Base-by-base conservation (phyloP, 2,888 invertebrate genomes). In the Lycophotia porphyrea region DNA sequence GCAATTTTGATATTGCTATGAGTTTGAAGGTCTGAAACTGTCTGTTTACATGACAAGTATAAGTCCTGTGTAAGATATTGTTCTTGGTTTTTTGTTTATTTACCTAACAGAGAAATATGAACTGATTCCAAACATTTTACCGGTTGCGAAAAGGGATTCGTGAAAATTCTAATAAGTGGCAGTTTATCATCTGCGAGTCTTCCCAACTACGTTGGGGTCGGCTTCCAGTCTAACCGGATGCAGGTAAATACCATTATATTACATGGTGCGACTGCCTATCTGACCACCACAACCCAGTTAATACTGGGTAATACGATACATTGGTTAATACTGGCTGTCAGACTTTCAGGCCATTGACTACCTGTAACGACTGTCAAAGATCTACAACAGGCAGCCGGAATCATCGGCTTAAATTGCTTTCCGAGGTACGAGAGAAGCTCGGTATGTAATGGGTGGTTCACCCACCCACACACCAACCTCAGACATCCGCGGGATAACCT, bases 1-100 rank as follows among this genome's bases (percentile, higher is more conserved):
- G 74, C 74, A 70, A 58, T 82, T 81, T 73, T 70, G 72, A 76
- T 79, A 80, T 72, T 3, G 27, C 71, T 66, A 47, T 68, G 4
- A 61, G 27, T 66, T 47, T 66, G 61, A 81, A 82, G 76, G 79
- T 80, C 61, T 61, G n/a, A 21, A 63, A 69, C 55, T 49, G 47
- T 55, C 34, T 60, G 52, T 52, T 71, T 44, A 11, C 34, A 63
- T n/a, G 31, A 65, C 34, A 36, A 52, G 60, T 49, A 66, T 3
- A n/a, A 34, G 34, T 60, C 13, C 27, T 52, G 31, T 31, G 58
- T 31, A 5, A 71, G 39, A 61, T 21, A 24, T 49, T 39, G 24
- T 60, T 79, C 9, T 36, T 8, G 21, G 58, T 27, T 70, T 55
- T 64, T 36, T 36, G 24, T 13, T 27, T 27, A 15, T 27, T 27